Conservation (phyloP, 2,888 invertebrate genomes). For the Ellobium chinense region DNA sequence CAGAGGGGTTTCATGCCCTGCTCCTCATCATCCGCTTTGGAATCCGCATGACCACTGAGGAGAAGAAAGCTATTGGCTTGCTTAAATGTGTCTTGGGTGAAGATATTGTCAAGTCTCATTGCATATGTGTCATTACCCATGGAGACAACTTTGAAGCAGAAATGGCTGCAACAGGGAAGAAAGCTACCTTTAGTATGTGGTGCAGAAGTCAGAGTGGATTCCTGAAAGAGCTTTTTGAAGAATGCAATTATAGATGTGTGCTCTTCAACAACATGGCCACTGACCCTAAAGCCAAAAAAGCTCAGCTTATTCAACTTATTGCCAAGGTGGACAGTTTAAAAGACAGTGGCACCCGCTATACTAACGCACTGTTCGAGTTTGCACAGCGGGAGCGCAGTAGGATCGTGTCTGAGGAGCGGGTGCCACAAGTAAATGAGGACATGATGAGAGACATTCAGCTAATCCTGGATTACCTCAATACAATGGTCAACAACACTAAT, state of each 20-base stretch:
- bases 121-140: constrained; percentile 43
- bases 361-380: constrained; percentile 41
- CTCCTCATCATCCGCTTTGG: constrained; percentile 40
- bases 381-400: constrained; percentile 19
- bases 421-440: constrained; percentile 34
- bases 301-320: constrained; percentile 32
- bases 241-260: constrained; percentile 42
- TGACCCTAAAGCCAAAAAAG: constrained; percentile 27
- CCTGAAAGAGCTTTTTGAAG: constrained; percentile 37
- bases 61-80: constrained; percentile 42
- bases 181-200: constrained; percentile 33
- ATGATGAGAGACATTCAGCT: constrained; percentile 43
- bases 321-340: constrained; percentile 32
- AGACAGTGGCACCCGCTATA: constrained; percentile 42
- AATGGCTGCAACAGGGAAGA: constrained; percentile 6
- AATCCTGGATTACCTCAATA: constrained; percentile 25
- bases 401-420: constrained; percentile 27
- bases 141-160: constrained; percentile 41
- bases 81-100: constrained; percentile 42
- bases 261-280: constrained; percentile 40
- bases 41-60: constrained; percentile 40
- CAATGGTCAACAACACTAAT: constrained; percentile 24
- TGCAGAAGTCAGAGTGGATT: constrained; percentile 19
- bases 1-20: constrained; percentile 40
- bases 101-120: constrained; percentile 38